A percentile compares a stretch with the other conserved stretches of the same genome.
These are phyloP conservation scores for Marmota flaviventris DNA, from an alignment of 2,113 vertebrate genomes.

Conservation along the genomic window DNA sequence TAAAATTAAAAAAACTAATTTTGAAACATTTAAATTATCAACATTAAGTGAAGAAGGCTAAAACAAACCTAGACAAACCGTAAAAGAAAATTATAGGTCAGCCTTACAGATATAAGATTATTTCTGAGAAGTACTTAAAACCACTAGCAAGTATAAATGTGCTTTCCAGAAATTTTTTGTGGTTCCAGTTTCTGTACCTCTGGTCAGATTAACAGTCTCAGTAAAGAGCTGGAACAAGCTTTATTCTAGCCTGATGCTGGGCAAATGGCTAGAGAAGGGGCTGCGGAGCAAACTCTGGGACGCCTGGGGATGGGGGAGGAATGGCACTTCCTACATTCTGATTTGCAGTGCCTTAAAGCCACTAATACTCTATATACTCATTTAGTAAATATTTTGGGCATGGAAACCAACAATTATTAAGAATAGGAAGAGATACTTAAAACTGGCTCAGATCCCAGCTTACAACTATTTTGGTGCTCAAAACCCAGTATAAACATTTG, in stretches of 20 bases:
- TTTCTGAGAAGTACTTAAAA: conserved; percentile 66
- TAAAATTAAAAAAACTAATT: conserved; percentile 51
- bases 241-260: background rate
- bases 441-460: conserved; percentile 68
- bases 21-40: conserved; percentile 39
- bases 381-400: conserved; percentile 39
- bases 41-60: background rate
- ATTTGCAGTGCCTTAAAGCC: conserved; percentile 12
- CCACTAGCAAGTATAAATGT: conserved; percentile 38
- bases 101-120: background rate
- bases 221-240: conserved; percentile 15
- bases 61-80: conserved; percentile 49
- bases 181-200: conserved; percentile 35
- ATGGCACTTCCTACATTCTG: background rate
- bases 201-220: conserved; percentile 45
- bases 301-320: background rate
- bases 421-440: conserved; percentile 57
- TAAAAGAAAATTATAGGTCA: conserved; percentile 22
- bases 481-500: conserved; percentile 67
- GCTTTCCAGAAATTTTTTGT: conserved; percentile 54
- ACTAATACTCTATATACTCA: conserved; percentile 2
- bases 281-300: background rate
- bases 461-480: conserved; percentile 66
- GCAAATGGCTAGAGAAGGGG: background rate
- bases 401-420: conserved; percentile 61